Percentiles rank a stretch among this genome's conserved stretches.
These are phyloP conservation scores for Gnathonemus echidnorhynchus DNA, from an alignment of 2,113 vertebrate genomes.

Conservation along the genomic window DNA sequence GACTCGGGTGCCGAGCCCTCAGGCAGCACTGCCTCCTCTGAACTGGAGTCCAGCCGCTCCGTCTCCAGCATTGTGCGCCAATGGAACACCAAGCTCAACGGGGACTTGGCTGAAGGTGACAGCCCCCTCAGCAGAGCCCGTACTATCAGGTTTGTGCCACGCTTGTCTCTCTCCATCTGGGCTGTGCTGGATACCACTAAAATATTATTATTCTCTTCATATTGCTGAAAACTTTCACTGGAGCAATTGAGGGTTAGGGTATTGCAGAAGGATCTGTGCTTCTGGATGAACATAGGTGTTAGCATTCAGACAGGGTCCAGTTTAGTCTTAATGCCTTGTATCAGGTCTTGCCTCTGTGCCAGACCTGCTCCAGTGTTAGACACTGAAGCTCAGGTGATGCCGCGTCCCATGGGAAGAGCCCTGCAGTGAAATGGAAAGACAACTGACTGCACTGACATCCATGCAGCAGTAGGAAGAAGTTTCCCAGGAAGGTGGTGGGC, in stretches of 20 bases:
- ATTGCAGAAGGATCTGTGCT: neutral
- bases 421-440: neutral
- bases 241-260: neutral
- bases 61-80: constrained; percentile 91
- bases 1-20: constrained; percentile 83
- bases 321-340: neutral
- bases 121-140: constrained; percentile 52
- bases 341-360: neutral
- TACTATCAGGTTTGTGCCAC: constrained; percentile 34
- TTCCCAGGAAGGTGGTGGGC: constrained; percentile 71
- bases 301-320: neutral
- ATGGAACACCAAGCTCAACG: constrained; percentile 87
- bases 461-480: constrained; percentile 69
- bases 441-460: neutral
- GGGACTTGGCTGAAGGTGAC: constrained; percentile 69
- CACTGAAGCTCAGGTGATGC: neutral
- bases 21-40: constrained; percentile 77
- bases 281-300: neutral
- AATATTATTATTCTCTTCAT: neutral
- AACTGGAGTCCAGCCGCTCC: constrained; percentile 68
- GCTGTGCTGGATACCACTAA: neutral
- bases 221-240: neutral
- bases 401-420: neutral
- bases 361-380: neutral
- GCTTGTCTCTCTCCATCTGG: neutral